Conservation (phyloP, 2,113 vertebrate genomes). For the Oreochromis spilurus region DNA sequence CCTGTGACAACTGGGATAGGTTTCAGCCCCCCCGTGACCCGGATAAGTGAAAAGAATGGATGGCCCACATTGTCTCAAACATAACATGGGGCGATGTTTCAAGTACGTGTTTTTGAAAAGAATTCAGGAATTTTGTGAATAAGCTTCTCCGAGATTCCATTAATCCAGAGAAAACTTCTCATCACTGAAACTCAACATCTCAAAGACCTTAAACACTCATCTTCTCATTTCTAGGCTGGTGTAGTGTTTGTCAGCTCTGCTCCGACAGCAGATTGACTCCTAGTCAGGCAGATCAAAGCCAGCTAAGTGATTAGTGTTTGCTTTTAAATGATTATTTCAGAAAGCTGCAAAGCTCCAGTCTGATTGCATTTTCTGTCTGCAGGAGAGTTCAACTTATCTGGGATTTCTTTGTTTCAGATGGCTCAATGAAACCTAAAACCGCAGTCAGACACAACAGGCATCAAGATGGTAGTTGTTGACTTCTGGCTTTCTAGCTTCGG, state of each 20-base stretch:
- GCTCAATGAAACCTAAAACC: not conserved
- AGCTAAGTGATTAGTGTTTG: not conserved
- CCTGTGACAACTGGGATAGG: not conserved
- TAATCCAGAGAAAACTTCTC: not conserved
- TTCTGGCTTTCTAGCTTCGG: not conserved
- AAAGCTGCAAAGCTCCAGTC: not conserved
- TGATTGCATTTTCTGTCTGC: not conserved
- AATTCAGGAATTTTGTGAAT: not conserved
- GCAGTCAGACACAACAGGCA: not conserved
- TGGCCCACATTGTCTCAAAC: not conserved
- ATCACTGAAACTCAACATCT: not conserved
- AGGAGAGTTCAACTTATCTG: not conserved
- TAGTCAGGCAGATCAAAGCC: not conserved
- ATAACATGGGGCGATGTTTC: fast-evolving
- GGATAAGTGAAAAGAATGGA: not conserved
- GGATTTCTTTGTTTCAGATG: not conserved
- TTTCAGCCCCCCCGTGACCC: not conserved
- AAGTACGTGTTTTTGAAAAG: fast-evolving
- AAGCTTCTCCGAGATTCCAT: not conserved
- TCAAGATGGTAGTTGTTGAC: not conserved
- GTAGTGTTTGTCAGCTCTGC: not conserved
- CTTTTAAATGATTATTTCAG: not conserved
- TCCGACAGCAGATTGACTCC: not conserved
- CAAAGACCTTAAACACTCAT: not conserved
- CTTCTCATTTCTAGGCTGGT: not conserved